Base-by-base conservation (phyloP, 2,113 vertebrate genomes). In the Ptilonorhynchus violaceus region DNA sequence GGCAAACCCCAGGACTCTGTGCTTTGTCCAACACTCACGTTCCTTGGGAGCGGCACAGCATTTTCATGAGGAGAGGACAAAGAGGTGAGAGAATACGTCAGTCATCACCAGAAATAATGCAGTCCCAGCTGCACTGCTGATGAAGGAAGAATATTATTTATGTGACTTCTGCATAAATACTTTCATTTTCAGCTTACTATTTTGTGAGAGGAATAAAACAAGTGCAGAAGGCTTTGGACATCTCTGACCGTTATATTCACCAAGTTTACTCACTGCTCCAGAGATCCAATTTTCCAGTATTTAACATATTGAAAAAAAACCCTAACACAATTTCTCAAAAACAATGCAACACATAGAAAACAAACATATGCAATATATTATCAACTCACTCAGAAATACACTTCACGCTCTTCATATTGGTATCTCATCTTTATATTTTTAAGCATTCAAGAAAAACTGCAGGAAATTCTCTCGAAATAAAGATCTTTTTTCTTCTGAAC, bases 21-120 rank as follows among this genome's bases (percentile, higher is more conserved):
- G 23, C 79, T 97, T 92, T 96, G 91, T 97, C 94, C 50, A 5
- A 84, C 91, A 78, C 84, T 66, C 27, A 37, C 1, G 21, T 58
- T 96, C 47, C 89, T 63, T 15, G 4, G 78, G 64, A 95, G 77
- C 8, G 0, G 69, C 87, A 93, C 90, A 96, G 92, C 96, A 78
- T 98, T 97, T 97, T 95, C 97, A 97, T 74, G 91, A 96, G 82
- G 78, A 98, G 88, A 96, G 95, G 90, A 96, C 92, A 96, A 79
- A 82, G 83, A 96, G 95, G 96, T 97, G 94, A 97, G 67, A 42
- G 58, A 77, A 96, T 31, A 55, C 0, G 53, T 92, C 97, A 96
- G 67, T 98, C 97, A 95, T 59, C 64, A 27, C 68, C 50, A 73
- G 70, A 68, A 93, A 69, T 39, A 62, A 9, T 55, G 39, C 73